phyloP scores from a whole-genome alignment of 2,888 invertebrate genomes.

The Orchesella flavescens region DNA sequence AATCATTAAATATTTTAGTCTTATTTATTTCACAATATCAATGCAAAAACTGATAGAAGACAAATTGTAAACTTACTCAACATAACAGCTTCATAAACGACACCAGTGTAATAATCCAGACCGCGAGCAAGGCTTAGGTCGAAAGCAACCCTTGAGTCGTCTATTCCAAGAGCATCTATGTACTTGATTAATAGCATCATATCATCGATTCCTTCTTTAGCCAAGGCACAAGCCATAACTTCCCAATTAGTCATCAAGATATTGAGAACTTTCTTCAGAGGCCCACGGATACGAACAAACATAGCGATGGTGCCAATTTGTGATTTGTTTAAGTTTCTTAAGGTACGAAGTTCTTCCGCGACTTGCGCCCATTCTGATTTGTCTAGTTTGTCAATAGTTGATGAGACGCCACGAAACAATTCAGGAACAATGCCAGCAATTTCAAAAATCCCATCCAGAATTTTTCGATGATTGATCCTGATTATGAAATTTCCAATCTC shows the following conservation, averaged over 20 bases:
- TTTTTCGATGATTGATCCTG: slow-evolving; percentile 94
- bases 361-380: slow-evolving; percentile 96
- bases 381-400: slow-evolving; percentile 97
- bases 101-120: slow-evolving; percentile 98
- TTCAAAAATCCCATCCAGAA: slow-evolving; percentile 97
- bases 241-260: slow-evolving; percentile 81
- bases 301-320: slow-evolving; percentile 73
- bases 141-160: slow-evolving; percentile 83
- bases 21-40: background rate
- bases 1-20: background rate
- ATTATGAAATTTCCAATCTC: slow-evolving; percentile 91
- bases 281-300: slow-evolving; percentile 88
- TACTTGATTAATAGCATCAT: slow-evolving; percentile 90
- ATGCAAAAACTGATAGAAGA: background rate
- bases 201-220: slow-evolving; percentile 74
- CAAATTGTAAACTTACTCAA: slow-evolving; percentile 77
- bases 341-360: slow-evolving; percentile 84
- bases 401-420: slow-evolving; percentile 94
- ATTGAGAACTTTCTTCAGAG: slow-evolving; percentile 82
- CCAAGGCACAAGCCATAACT: slow-evolving; percentile 73
- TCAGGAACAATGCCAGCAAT: slow-evolving; percentile 93
- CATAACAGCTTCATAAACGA: slow-evolving; percentile 97
- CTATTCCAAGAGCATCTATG: slow-evolving; percentile 86
- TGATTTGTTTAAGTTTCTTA: slow-evolving; percentile 74
- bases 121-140: slow-evolving; percentile 98